Percentiles rank a stretch among this genome's conserved stretches.
Evolutionary conservation across 2,888 invertebrate genomes (phyloP).

Genomic region (Ochlodes sylvanus): DNA sequence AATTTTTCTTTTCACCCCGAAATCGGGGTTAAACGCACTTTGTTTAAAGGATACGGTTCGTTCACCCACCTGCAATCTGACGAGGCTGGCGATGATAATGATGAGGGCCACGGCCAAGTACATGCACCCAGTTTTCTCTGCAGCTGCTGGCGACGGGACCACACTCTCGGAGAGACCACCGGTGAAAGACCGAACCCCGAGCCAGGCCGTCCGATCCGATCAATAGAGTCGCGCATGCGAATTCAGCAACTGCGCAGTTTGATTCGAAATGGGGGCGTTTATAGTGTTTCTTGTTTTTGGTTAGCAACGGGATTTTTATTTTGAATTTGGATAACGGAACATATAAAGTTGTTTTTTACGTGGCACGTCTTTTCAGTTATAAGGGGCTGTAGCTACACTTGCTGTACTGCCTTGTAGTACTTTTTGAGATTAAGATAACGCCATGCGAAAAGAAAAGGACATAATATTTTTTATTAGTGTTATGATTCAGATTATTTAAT

Average conservation of each 20-base stretch:
- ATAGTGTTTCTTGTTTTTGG: background rate
- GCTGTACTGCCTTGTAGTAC: too few species aligned
- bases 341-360: too few species aligned
- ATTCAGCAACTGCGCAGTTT: conserved; percentile 50
- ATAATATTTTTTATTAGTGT: too few species aligned
- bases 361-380: too few species aligned
- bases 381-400: too few species aligned
- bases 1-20: background rate
- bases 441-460: too few species aligned
- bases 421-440: too few species aligned
- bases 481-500: too few species aligned
- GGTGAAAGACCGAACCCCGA: conserved; percentile 57
- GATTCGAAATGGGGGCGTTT: conserved; percentile 5
- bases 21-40: background rate
- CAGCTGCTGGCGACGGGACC: conserved; percentile 43
- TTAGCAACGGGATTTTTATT: too few species aligned
- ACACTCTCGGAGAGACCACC: conserved; percentile 69
- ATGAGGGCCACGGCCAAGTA: conserved; percentile 81
- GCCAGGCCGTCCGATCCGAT: conserved; percentile 50
- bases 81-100: conserved; percentile 79
- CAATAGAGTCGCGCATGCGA: conserved; percentile 71
- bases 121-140: conserved; percentile 68
- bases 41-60: background rate
- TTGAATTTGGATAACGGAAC: too few species aligned
- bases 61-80: conserved; percentile 68